These are phyloP conservation scores for Dendrolimus pini DNA, from an alignment of 2,888 invertebrate species.

Conservation along the genomic window DNA sequence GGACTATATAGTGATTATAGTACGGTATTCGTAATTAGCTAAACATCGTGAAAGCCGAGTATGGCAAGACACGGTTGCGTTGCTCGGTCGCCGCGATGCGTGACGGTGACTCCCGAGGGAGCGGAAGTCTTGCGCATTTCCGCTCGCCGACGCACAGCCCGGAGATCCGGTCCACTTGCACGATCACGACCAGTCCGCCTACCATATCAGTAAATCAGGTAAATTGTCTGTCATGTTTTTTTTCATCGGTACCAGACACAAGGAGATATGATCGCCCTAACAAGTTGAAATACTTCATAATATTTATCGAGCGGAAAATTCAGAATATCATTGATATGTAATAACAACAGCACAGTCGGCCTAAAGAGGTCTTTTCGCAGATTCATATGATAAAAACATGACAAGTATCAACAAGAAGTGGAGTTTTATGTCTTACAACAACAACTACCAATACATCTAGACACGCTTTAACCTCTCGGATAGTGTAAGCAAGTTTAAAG, in stretches of 20 bases:
- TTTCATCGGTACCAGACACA: neutral
- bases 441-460: no score
- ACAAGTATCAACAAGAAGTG: no score
- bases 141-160: constrained; percentile 49
- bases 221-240: neutral
- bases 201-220: neutral
- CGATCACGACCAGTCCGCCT: constrained; percentile 21
- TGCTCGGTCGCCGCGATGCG: constrained; percentile 36
- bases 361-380: no score
- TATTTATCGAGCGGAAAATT: neutral
- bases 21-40: neutral
- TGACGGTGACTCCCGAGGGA: constrained; percentile 64
- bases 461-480: no score
- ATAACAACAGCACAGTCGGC: no score
- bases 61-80: constrained; percentile 41
- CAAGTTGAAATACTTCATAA: neutral
- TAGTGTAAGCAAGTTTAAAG: no score
- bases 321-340: no score
- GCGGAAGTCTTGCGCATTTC: constrained; percentile 72
- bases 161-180: constrained; percentile 61
- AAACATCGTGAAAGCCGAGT: constrained; percentile 40
- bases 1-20: no score
- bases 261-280: neutral
- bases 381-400: no score
- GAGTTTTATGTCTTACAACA: no score